A percentile compares a stretch with the other conserved stretches of the same genome.
Evolutionary conservation across 1,140 invertebrate genomes (phyloP).

Genomic region (Tetraneura akinire): DNA sequence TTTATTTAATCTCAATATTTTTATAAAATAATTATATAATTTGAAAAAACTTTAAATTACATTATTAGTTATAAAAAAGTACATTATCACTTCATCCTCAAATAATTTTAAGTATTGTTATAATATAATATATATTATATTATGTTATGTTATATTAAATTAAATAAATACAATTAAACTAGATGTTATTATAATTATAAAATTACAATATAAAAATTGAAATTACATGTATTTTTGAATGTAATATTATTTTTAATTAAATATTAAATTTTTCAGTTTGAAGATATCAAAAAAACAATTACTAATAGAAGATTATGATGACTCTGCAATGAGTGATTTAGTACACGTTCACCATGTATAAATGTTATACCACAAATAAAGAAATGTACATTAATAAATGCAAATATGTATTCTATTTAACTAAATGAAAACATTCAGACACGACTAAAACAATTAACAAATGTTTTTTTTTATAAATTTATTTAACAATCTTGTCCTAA

Average conservation of each 20-base stretch:
- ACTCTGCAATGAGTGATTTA: slow-evolving; percentile 35
- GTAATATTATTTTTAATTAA: neutral
- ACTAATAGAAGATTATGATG: slow-evolving; percentile 35
- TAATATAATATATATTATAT: too few species aligned
- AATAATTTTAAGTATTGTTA: neutral
- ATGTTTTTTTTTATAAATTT: slow-evolving; percentile 28
- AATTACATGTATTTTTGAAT: too few species aligned
- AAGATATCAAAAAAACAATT: slow-evolving; percentile 23
- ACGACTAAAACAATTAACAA: slow-evolving; percentile 40
- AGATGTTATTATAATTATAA: neutral
- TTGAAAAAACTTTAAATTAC: too few species aligned
- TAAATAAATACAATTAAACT: neutral
- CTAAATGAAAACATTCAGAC: slow-evolving; percentile 38
- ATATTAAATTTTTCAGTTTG: slow-evolving; percentile 15
- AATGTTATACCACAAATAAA: slow-evolving; percentile 4
- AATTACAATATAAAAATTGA: neutral
- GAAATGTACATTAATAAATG: slow-evolving; percentile 43
- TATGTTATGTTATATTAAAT: too few species aligned
- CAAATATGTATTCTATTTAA: slow-evolving; percentile 48
- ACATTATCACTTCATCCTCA: neutral
- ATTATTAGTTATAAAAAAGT: too few species aligned
- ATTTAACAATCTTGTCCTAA: slow-evolving; percentile 25
- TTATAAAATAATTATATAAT: too few species aligned
- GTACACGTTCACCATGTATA: slow-evolving; percentile 42
- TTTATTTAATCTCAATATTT: too few species aligned